Percentiles rank a stretch among this genome's conserved stretches.
phyloP scores from a whole-genome alignment of 2,797 vertebrate genomes.

The Ctenopoma kingsleyae region DNA sequence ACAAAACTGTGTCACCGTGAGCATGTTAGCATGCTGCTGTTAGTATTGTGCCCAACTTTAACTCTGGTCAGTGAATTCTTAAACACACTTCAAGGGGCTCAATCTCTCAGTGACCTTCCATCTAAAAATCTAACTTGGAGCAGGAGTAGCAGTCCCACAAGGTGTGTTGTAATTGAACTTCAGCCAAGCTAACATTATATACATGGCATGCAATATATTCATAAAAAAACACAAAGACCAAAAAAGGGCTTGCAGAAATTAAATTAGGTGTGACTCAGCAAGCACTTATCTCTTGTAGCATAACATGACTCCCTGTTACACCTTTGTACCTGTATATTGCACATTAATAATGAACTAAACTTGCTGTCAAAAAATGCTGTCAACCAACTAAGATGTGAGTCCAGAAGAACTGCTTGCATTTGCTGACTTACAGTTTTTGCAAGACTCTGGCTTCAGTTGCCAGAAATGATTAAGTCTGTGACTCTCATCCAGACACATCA shows the following conservation, averaged over 20 bases:
- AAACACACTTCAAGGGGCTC: conserved; percentile 44
- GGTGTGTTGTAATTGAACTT: conserved; percentile 21
- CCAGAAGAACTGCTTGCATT: conserved; percentile 27
- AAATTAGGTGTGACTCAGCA: conserved; percentile 3
- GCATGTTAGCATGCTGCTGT: neutral
- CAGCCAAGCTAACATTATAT: conserved; percentile 25
- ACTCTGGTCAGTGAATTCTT: conserved; percentile 36
- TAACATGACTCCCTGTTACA: conserved; percentile 7
- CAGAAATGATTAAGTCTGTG: conserved; percentile 38
- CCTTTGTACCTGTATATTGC: conserved; percentile 1
- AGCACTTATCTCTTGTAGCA: conserved; percentile 3
- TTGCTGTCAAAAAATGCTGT: conserved; percentile 25
- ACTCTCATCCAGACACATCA: conserved; percentile 28
- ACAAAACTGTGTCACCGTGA: neutral
- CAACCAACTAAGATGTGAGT: conserved; percentile 23
- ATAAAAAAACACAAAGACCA: neutral
- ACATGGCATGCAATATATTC: neutral
- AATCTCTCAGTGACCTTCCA: conserved; percentile 41
- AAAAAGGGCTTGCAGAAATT: conserved; percentile 5
- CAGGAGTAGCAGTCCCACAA: conserved; percentile 3
- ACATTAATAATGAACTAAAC: conserved; percentile 27
- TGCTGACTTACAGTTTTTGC: conserved; percentile 48
- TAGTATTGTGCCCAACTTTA: conserved; percentile 21
- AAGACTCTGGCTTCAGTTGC: conserved; percentile 6
- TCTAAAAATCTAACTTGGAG: conserved; percentile 51